These are phyloP conservation scores for Lissocephala sabroskyi DNA, from an alignment of 2,888 invertebrate genomes.

Conservation along the genomic window DNA sequence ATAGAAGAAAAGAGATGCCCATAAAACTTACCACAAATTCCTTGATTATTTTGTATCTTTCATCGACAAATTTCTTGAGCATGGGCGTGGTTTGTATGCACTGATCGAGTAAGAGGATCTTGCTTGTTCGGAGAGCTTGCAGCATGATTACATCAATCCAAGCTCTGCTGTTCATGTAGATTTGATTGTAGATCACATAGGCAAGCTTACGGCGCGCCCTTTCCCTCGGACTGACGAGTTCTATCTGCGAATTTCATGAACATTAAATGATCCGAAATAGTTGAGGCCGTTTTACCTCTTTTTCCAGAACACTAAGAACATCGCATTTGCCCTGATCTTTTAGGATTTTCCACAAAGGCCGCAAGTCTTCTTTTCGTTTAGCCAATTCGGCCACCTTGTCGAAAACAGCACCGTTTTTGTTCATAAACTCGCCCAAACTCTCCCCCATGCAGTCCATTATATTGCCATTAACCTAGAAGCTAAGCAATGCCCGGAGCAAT, in stretches of 20 bases:
- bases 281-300: constrained; percentile 32
- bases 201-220: constrained; percentile 52
- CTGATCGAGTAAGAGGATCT: constrained; percentile 55
- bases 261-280: background rate
- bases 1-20: too few relatives aligned
- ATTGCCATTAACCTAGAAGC: constrained; percentile 56
- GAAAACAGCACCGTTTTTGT: constrained; percentile 52
- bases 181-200: constrained; percentile 64
- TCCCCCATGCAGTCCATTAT: constrained; percentile 63
- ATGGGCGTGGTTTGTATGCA: constrained; percentile 49
- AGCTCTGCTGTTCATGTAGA: constrained; percentile 64
- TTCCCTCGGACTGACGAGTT: constrained; percentile 59
- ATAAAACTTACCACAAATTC: constrained; percentile 58
- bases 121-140: constrained; percentile 51
- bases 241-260: constrained; percentile 28
- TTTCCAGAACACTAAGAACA: constrained; percentile 59
- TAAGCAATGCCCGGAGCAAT: background rate
- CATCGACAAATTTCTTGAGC: constrained; percentile 33
- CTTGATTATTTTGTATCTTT: constrained; percentile 55
- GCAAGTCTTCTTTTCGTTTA: constrained; percentile 42
- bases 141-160: constrained; percentile 67
- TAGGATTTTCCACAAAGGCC: constrained; percentile 64
- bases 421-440: constrained; percentile 55
- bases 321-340: constrained; percentile 62
- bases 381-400: constrained; percentile 42